Percentiles rank a stretch among this genome's conserved stretches.
Evolutionary conservation across 1,140 invertebrate genomes (phyloP).

Genomic region (Hyposmocoma kahamanoa): DNA sequence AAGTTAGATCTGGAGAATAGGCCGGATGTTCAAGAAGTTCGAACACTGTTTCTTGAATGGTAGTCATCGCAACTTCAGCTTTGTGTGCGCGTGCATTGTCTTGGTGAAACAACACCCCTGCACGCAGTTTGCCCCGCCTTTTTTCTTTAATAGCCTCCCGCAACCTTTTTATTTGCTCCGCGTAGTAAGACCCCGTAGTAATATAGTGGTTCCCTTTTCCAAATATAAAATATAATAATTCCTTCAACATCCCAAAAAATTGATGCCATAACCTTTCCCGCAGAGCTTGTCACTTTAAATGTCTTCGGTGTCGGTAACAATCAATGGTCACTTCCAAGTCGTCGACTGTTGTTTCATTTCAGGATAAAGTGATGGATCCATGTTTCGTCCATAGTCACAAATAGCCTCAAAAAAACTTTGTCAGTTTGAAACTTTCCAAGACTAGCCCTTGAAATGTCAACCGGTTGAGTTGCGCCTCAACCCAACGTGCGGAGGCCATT

Average conservation of each 20-base stretch:
- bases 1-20: slow-evolving; percentile 11
- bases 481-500: slow-evolving; percentile 7
- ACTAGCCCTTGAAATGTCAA: not conserved
- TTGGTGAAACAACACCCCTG: slow-evolving; percentile 9
- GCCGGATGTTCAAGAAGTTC: slow-evolving; percentile 12
- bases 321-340: slow-evolving; percentile 6
- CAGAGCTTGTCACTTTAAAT: slow-evolving; percentile 23
- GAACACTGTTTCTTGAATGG: slow-evolving; percentile 8
- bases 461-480: not conserved
- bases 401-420: slow-evolving; percentile 5
- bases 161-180: not conserved
- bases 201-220: not conserved
- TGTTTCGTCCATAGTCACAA: slow-evolving; percentile 12
- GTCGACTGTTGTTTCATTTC: slow-evolving; percentile 9
- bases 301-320: slow-evolving; percentile 10
- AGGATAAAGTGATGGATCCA: slow-evolving; percentile 3
- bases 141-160: slow-evolving; percentile 5
- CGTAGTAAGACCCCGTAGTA: not conserved
- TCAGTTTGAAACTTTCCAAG: not conserved
- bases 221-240: slow-evolving; percentile 6
- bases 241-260: slow-evolving; percentile 35
- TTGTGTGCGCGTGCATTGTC: slow-evolving; percentile 13
- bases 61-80: slow-evolving; percentile 12
- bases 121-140: slow-evolving; percentile 4
- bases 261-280: slow-evolving; percentile 22